Evolutionary conservation across 2,113 vertebrate genomes (phyloP).

Genomic region (Platichthys stellatus): DNA sequence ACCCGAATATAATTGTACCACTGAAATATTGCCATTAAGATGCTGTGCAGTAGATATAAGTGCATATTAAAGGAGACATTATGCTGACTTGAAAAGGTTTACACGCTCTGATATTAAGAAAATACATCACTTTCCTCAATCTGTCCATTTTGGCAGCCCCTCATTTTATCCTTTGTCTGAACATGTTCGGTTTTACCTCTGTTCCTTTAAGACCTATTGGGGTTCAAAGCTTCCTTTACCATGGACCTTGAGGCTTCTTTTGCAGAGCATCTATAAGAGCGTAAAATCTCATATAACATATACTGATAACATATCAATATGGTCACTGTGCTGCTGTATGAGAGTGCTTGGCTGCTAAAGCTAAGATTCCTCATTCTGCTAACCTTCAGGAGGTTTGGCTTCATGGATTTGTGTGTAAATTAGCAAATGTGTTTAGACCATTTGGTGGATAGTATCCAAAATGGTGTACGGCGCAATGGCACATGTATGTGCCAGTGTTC

Average conservation of each 20-base stretch:
- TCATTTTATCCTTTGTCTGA: too few species aligned
- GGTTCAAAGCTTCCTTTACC: too few species aligned
- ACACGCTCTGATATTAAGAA: too few species aligned
- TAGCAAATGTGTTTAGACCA: constrained; percentile 16
- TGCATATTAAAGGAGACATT: background rate
- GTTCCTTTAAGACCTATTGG: too few species aligned
- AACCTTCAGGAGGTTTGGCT: background rate
- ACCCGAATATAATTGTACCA: too few species aligned
- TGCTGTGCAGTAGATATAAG: background rate
- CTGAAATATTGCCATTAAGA: background rate
- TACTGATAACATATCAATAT: too few species aligned
- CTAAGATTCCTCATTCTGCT: background rate
- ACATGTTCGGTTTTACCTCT: too few species aligned
- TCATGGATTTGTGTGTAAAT: constrained; percentile 9
- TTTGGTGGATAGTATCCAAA: constrained; percentile 42
- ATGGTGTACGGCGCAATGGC: constrained; percentile 15
- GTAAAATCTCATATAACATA: background rate
- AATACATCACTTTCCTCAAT: too few species aligned
- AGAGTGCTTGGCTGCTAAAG: background rate
- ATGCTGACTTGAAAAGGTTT: too few species aligned
- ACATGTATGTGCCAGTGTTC: constrained; percentile 19
- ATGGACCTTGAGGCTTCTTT: too few species aligned
- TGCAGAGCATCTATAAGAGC: background rate
- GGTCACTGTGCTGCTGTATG: constrained; percentile 1
- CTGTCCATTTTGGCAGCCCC: too few species aligned